phyloP scores from a whole-genome alignment of 2,888 invertebrate species.

The Automeris io region DNA sequence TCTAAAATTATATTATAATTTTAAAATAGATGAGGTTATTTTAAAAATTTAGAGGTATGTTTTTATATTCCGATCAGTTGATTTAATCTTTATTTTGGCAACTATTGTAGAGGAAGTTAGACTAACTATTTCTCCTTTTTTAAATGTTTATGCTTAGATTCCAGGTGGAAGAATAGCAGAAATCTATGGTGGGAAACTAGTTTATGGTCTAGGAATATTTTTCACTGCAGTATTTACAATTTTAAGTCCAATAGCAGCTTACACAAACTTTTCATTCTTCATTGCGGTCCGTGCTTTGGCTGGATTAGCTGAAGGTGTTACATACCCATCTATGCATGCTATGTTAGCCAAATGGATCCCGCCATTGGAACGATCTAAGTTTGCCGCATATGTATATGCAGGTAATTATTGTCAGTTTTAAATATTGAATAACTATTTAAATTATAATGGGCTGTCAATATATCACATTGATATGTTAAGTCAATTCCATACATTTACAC shows the following conservation, averaged over 20 bases:
- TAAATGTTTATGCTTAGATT: slow-evolving; percentile 36
- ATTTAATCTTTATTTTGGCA: no score
- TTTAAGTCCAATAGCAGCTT: slow-evolving; percentile 88
- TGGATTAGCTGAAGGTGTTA: slow-evolving; percentile 93
- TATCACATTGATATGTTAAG: no score
- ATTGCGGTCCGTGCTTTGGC: slow-evolving; percentile 86
- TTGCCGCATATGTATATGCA: slow-evolving; percentile 92
- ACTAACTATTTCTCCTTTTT: no score
- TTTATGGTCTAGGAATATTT: slow-evolving; percentile 89
- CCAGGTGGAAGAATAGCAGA: slow-evolving; percentile 91
- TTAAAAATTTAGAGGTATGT: no score
- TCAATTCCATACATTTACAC: no score
- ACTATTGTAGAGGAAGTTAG: no score
- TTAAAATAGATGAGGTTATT: no score
- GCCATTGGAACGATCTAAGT: slow-evolving; percentile 91
- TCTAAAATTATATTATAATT: no score
- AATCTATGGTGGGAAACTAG: slow-evolving; percentile 89
- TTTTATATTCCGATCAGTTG: no score
- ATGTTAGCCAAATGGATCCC: slow-evolving; percentile 96
- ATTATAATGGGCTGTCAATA: no score
- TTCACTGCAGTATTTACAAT: slow-evolving; percentile 89
- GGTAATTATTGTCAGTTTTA: no score
- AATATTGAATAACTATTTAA: no score
- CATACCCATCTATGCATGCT: slow-evolving; percentile 95
- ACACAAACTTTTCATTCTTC: slow-evolving; percentile 80